phyloP scores from a whole-genome alignment of 1,140 invertebrate genomes.

The Pomacea maculata region DNA sequence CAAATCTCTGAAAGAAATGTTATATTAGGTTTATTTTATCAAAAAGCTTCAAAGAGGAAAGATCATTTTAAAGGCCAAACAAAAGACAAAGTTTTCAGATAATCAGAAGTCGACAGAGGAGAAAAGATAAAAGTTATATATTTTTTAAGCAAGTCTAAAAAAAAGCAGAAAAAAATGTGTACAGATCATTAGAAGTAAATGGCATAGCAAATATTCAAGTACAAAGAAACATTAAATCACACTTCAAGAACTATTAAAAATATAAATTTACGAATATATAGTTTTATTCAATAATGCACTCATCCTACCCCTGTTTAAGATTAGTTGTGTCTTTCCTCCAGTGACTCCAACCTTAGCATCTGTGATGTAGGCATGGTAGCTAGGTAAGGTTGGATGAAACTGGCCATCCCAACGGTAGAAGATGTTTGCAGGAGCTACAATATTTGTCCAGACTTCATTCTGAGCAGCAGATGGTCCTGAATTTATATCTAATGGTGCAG shows the following conservation, averaged over 20 bases:
- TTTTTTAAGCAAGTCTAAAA: too few species aligned
- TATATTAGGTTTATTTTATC: too few species aligned
- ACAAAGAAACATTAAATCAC: not conserved
- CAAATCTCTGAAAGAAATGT: not conserved
- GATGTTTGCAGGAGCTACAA: not conserved
- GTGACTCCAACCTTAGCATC: not conserved
- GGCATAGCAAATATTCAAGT: not conserved
- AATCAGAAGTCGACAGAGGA: too few species aligned
- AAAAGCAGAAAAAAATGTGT: too few species aligned
- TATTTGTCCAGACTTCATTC: conserved; percentile 9
- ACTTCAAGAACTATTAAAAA: not conserved
- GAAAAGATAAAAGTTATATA: too few species aligned
- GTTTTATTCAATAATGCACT: not conserved
- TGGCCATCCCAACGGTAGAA: conserved; percentile 1
- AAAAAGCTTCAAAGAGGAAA: not conserved
- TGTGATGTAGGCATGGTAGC: conserved; percentile 11
- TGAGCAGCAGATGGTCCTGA: not conserved
- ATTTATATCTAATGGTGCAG: not conserved
- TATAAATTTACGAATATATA: not conserved
- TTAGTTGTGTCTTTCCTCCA: not conserved
- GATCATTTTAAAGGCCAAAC: not conserved
- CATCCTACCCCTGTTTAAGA: not conserved
- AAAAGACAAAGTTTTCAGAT: too few species aligned
- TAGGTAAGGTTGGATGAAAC: not conserved
- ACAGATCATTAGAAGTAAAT: not conserved